These are phyloP conservation scores for Hycleus cichorii DNA, from an alignment of 1,140 invertebrate species.

Conservation along the genomic window DNA sequence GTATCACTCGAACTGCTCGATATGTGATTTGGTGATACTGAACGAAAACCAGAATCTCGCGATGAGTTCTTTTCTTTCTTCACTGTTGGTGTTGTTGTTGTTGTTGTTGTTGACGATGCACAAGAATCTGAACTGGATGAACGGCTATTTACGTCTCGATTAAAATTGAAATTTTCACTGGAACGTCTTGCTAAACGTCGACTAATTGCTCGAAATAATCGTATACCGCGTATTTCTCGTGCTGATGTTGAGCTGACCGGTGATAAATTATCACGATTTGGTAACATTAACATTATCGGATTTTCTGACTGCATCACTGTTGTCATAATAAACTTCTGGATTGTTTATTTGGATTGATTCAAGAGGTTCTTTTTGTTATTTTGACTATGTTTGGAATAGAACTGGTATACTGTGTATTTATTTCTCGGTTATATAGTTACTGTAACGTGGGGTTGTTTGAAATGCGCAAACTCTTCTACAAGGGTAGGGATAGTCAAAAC, in stretches of 20 bases:
- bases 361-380: not conserved
- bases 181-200: slow-evolving; percentile 48
- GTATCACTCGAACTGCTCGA: slow-evolving; percentile 54
- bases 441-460: slow-evolving; percentile 15
- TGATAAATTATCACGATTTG: slow-evolving; percentile 27
- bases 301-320: slow-evolving; percentile 25
- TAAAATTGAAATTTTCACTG: slow-evolving; percentile 42
- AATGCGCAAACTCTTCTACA: slow-evolving; percentile 14
- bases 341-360: no score
- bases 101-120: slow-evolving; percentile 37
- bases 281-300: slow-evolving; percentile 21
- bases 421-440: slow-evolving; percentile 21
- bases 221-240: slow-evolving; percentile 44
- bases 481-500: slow-evolving; percentile 3
- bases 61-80: slow-evolving; percentile 29
- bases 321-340: not conserved
- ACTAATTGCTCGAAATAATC: slow-evolving; percentile 54
- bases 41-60: slow-evolving; percentile 26
- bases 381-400: not conserved
- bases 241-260: slow-evolving; percentile 43
- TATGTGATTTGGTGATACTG: slow-evolving; percentile 39
- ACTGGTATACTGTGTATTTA: slow-evolving; percentile 21
- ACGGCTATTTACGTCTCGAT: slow-evolving; percentile 51
- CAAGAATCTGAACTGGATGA: slow-evolving; percentile 49
- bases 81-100: slow-evolving; percentile 28